phyloP scores from a whole-genome alignment of 2,888 invertebrate species.

The Cephus rjabovi region DNA sequence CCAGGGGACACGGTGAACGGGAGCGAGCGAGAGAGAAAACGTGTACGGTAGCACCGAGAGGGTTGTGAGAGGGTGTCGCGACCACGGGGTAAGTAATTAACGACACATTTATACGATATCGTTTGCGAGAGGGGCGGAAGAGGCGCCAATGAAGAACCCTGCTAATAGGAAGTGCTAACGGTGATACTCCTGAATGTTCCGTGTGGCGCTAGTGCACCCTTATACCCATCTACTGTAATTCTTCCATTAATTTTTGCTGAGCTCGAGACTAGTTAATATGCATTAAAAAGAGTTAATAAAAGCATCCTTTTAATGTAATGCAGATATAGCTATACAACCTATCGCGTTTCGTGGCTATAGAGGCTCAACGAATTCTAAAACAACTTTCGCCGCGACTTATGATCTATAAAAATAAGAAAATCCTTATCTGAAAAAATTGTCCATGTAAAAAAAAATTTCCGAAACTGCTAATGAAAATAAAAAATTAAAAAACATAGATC shows the following conservation, averaged over 20 bases:
- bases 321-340: conserved; percentile 31
- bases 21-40: conserved; percentile 24
- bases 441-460: too few relatives aligned
- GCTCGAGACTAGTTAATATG: conserved; percentile 62
- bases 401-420: too few relatives aligned
- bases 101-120: conserved; percentile 65
- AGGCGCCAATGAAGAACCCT: conserved; percentile 57
- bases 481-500: neutral
- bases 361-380: too few relatives aligned
- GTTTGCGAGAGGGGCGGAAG: conserved; percentile 36
- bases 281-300: conserved; percentile 63
- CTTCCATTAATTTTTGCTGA: conserved; percentile 64
- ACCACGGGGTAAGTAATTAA: conserved; percentile 63
- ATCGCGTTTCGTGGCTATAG: neutral
- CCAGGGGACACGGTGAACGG: conserved; percentile 49
- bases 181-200: conserved; percentile 58
- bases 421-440: too few relatives aligned
- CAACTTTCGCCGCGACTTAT: too few relatives aligned
- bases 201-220: conserved; percentile 34
- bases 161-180: conserved; percentile 62
- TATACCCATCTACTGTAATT: conserved; percentile 45
- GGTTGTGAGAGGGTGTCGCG: conserved; percentile 45
- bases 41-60: neutral
- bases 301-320: conserved; percentile 47
- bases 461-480: too few relatives aligned